Evolutionary conservation across 2,113 vertebrate genomes (phyloP).

Genomic region (Oophaga pumilio): DNA sequence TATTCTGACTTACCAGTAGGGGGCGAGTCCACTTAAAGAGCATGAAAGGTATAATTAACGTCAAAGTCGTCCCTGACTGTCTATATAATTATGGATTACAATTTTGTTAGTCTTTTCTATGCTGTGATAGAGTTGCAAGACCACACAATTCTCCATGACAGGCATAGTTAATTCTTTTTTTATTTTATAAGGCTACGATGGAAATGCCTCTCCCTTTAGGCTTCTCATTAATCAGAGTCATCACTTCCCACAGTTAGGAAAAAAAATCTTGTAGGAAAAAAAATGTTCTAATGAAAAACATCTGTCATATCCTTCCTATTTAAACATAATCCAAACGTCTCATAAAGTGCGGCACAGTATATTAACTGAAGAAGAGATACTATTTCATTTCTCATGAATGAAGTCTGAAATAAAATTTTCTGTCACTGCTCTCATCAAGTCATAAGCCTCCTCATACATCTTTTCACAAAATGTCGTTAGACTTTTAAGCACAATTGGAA

Average conservation of each 20-base stretch:
- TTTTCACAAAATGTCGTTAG: constrained; percentile 43
- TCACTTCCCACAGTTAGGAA: constrained; percentile 34
- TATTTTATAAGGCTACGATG: constrained; percentile 13
- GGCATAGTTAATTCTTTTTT: constrained; percentile 21
- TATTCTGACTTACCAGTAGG: too few species aligned
- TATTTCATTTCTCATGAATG: constrained; percentile 48
- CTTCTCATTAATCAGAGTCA: constrained; percentile 53
- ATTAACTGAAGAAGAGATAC: constrained; percentile 30
- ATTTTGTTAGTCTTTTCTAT: constrained; percentile 4
- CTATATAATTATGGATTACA: background rate
- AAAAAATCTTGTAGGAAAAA: constrained; percentile 18
- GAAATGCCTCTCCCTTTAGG: constrained; percentile 35
- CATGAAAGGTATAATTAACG: too few species aligned
- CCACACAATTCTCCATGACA: background rate
- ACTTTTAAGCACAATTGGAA: constrained; percentile 45
- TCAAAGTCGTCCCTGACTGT: too few species aligned
- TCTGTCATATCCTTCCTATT: constrained; percentile 50
- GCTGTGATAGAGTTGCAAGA: background rate
- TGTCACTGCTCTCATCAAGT: constrained; percentile 45
- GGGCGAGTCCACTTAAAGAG: too few species aligned
- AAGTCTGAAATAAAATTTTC: constrained; percentile 44
- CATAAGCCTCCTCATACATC: constrained; percentile 37
- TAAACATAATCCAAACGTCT: constrained; percentile 48
- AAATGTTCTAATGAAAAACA: constrained; percentile 55
- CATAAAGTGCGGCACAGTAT: constrained; percentile 48